A percentile compares a stretch with the other conserved stretches of the same genome.
These are phyloP conservation scores for Apostichopus californicus DNA, from an alignment of 35 echinoderm and acorn worm genomes.

Conservation along the genomic window DNA sequence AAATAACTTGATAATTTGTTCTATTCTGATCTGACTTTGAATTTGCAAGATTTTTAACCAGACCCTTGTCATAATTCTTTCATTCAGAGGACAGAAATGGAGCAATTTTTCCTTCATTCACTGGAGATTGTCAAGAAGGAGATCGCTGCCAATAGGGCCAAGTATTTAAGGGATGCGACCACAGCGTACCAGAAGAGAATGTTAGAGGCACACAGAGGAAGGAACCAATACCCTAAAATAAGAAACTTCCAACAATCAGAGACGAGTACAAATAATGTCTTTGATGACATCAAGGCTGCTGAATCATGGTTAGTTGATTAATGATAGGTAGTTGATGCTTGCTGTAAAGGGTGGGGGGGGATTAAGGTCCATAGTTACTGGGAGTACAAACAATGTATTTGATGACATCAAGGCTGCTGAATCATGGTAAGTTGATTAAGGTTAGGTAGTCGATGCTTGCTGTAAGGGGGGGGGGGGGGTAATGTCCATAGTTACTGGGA, in stretches of 20 bases:
- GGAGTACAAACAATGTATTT: constrained; percentile 78
- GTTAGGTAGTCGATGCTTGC: background rate
- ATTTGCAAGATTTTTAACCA: too few relatives aligned
- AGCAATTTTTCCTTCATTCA: constrained; percentile 97
- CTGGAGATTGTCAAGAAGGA: constrained; percentile 94
- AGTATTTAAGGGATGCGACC: constrained; percentile 84
- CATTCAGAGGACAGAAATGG: constrained; percentile 90
- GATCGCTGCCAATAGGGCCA: constrained; percentile 84
- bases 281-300: too few relatives aligned
- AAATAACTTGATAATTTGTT: too few relatives aligned
- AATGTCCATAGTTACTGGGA: background rate
- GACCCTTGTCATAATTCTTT: background rate
- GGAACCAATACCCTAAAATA: constrained; percentile 78
- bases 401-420: constrained; percentile 94
- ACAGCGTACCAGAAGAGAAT: constrained; percentile 84
- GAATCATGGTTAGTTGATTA: too few relatives aligned
- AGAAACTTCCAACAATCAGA: constrained; percentile 86
- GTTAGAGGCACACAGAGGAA: constrained; percentile 88
- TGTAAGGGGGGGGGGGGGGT: background rate
- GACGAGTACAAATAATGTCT: constrained; percentile 46
- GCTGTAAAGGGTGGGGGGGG: too few relatives aligned
- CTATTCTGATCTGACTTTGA: too few relatives aligned
- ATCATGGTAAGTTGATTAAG: constrained; percentile 73
- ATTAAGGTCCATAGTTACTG: too few relatives aligned
- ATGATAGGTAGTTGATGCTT: too few relatives aligned